A percentile compares a stretch with the other conserved stretches of the same genome.
These are phyloP conservation scores for Colostygia pectinataria DNA, from an alignment of 2,888 invertebrate species.

Conservation along the genomic window DNA sequence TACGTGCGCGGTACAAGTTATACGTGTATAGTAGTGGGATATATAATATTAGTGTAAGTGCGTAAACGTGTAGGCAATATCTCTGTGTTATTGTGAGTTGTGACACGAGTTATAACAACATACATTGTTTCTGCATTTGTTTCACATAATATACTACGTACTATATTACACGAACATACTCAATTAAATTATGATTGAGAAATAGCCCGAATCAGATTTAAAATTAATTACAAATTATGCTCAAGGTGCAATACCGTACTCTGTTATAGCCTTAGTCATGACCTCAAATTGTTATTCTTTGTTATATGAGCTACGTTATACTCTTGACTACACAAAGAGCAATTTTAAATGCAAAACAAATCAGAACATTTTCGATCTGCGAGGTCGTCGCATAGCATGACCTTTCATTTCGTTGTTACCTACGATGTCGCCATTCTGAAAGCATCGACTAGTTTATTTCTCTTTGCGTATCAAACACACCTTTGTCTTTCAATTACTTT, in stretches of 20 bases:
- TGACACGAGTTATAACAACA: conserved; percentile 34
- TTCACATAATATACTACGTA: conserved; percentile 8
- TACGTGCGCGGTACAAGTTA: conserved; percentile 21
- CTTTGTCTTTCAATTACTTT: conserved; percentile 23
- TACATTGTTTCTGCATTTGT: conserved; percentile 33
- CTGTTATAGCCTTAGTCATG: conserved; percentile 19
- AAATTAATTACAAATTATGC: conserved; percentile 17
- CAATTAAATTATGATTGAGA: conserved; percentile 4
- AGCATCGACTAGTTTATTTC: conserved; percentile 4
- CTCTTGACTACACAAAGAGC: conserved; percentile 16
- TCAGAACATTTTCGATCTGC: conserved; percentile 14
- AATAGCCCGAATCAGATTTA: conserved; percentile 1
- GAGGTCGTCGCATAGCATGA: conserved; percentile 14
- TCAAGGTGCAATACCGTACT: conserved; percentile 14
- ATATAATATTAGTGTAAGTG: conserved; percentile 53
- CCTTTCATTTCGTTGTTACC: conserved; percentile 2
- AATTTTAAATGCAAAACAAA: conserved; percentile 18
- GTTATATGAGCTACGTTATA: conserved; percentile 12
- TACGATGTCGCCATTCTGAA: conserved; percentile 1
- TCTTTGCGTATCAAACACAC: conserved; percentile 14
- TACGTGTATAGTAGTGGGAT: conserved; percentile 39
- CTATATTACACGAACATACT: neutral
- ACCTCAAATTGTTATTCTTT: conserved; percentile 24
- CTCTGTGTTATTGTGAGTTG: conserved; percentile 48
- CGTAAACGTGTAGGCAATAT: conserved; percentile 51